phyloP scores from a whole-genome alignment of 2,888 invertebrate species.

The Drosophila engyochracea region DNA sequence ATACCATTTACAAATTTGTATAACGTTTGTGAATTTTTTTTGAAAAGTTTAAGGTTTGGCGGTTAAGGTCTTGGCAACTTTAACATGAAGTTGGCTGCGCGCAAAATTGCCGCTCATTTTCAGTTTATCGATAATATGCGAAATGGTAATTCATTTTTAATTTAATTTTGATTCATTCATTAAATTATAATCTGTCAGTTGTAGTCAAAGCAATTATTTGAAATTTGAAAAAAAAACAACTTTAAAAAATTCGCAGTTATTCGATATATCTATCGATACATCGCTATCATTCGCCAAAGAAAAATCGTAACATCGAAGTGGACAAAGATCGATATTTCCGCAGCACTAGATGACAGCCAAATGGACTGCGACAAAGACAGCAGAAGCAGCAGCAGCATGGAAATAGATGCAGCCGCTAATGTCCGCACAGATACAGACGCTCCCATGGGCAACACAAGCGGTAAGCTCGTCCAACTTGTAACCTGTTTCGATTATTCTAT shows the following conservation, averaged over 20 bases:
- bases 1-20: neutral
- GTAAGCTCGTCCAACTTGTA: neutral
- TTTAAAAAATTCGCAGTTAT: neutral
- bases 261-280: neutral
- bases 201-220: neutral
- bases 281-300: constrained; percentile 8
- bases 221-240: neutral
- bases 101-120: constrained; percentile 1
- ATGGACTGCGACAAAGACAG: constrained; percentile 33
- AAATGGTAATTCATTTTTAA: neutral
- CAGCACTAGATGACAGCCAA: neutral
- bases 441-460: constrained; percentile 3
- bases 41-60: neutral
- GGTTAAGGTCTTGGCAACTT: constrained; percentile 6
- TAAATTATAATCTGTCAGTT: neutral
- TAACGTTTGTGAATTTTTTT: neutral
- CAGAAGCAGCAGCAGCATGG: constrained; percentile 24
- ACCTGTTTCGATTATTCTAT: neutral
- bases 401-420: constrained; percentile 2
- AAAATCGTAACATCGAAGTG: neutral
- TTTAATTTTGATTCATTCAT: too few species aligned
- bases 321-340: neutral
- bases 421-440: constrained; percentile 1
- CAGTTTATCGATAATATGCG: constrained; percentile 1
- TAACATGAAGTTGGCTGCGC: constrained; percentile 29